phyloP scores from a whole-genome alignment of 2,113 vertebrate genomes.

The Burhinus oedicnemus region DNA sequence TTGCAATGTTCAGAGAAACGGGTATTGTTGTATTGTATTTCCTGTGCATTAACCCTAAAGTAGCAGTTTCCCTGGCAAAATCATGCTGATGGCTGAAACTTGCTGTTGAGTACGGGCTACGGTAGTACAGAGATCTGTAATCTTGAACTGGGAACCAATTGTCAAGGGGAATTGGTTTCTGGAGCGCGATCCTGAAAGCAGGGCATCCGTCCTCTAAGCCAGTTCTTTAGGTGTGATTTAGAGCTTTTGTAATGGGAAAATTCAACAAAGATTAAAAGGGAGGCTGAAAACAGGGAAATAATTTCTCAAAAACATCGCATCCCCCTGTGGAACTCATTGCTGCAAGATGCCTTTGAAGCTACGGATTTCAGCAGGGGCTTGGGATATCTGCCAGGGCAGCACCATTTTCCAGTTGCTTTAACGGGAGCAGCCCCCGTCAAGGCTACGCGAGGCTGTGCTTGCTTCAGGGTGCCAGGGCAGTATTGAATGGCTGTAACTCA shows the following conservation, averaged over 20 bases:
- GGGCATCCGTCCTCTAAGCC: neutral
- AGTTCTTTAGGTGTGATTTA: neutral
- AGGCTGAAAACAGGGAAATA: neutral
- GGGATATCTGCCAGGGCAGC: neutral
- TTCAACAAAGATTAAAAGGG: neutral
- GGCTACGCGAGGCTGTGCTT: neutral
- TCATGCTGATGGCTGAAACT: neutral
- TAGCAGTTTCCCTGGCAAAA: neutral
- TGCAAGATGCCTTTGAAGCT: neutral
- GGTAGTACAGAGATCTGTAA: neutral
- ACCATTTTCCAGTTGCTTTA: neutral
- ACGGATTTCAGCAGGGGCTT: neutral
- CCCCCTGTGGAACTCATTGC: neutral
- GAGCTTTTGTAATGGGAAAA: neutral
- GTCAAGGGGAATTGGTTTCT: neutral
- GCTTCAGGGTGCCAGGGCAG: neutral
- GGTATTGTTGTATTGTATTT: neutral
- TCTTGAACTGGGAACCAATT: neutral
- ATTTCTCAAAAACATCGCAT: neutral
- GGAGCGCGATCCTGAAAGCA: neutral
- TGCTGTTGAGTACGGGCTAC: neutral
- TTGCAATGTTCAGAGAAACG: neutral
- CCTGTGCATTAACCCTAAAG: slow-evolving; percentile 20
- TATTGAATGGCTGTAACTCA: neutral
- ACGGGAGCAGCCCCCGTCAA: neutral